These are phyloP conservation scores for Leucoma salicis DNA, from an alignment of 2,888 invertebrate species.

Conservation along the genomic window DNA sequence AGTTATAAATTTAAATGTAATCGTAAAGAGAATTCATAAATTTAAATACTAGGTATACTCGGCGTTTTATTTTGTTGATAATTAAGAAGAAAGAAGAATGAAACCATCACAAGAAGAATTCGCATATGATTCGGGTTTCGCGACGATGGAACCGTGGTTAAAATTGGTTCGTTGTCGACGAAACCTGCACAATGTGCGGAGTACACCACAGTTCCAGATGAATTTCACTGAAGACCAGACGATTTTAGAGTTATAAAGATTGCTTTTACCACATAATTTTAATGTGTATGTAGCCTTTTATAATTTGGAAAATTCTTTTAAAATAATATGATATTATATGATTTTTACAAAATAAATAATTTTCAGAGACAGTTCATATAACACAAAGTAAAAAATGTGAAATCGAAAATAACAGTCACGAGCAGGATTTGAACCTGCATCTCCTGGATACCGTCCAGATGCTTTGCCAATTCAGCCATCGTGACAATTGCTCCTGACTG, in stretches of 20 bases:
- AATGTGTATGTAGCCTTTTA: background rate
- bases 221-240: conserved; percentile 4
- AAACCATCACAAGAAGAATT: conserved; percentile 51
- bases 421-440: no score
- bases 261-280: background rate
- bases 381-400: no score
- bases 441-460: no score
- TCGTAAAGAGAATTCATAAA: no score
- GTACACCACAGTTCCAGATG: conserved; percentile 18
- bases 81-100: conserved; percentile 19
- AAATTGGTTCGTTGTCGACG: conserved; percentile 96
- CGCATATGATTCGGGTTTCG: conserved; percentile 94
- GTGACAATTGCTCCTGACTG: no score
- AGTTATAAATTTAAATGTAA: no score
- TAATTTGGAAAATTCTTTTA: background rate
- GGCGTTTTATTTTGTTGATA: no score
- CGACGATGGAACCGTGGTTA: conserved; percentile 88
- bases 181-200: conserved; percentile 95
- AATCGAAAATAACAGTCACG: no score
- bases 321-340: background rate
- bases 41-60: no score
- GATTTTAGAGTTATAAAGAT: background rate
- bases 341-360: no score
- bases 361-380: background rate
- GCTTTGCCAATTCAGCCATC: no score